Base-by-base conservation (phyloP, 2,113 vertebrate genomes). In the Vicugna pacos region DNA sequence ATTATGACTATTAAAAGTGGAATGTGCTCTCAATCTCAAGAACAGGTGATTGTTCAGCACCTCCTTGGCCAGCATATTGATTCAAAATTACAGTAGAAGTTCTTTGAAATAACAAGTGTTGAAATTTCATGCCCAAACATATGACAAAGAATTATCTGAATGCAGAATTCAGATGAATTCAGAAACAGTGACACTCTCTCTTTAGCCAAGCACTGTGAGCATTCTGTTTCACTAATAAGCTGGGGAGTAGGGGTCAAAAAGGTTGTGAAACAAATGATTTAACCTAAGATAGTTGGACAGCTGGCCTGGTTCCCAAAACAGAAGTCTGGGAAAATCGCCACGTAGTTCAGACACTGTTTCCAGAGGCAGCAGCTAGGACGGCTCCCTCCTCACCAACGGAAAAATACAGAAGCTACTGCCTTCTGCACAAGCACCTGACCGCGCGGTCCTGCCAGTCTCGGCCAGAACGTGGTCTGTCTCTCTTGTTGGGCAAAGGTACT, bases 21-120 rank as follows among this genome's bases (percentile, higher is more conserved):
- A 73, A 52, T 42, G 28, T 62, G 56, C 26, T 38, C 3, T 65
- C 20, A 50, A 2, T 17, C 35, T 48, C 65, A 86, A 90, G 28
- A 64, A 52, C 1, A 30, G 54, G 50, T 69, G 20, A 88, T 70
- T 46, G 32, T 15, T 14, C 42, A 48, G 19, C 15, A 84, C 32
- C 24, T 82, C 70, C 12, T 38, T n/a, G 6, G 16, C 54, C 46
- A 76, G 20, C 17, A 42, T 64, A 46, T 46, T 87, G 4, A 93
- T 35, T 83, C 48, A 48, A 93, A 85, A 84, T 30, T 30, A 93
- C 24, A 86, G 19, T 15, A 50, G 48, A 94, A 80, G 0, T 0
- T n/a, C 70, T 95, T 50, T 77, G 65, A 93, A 88, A 80, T 86
- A 60, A 79, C 28, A 35, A 89, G 48, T 60, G 54, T 67, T 81